These are phyloP conservation scores for Acanthoscelides obtectus DNA, from an alignment of 2,888 invertebrate species.

Conservation along the genomic window DNA sequence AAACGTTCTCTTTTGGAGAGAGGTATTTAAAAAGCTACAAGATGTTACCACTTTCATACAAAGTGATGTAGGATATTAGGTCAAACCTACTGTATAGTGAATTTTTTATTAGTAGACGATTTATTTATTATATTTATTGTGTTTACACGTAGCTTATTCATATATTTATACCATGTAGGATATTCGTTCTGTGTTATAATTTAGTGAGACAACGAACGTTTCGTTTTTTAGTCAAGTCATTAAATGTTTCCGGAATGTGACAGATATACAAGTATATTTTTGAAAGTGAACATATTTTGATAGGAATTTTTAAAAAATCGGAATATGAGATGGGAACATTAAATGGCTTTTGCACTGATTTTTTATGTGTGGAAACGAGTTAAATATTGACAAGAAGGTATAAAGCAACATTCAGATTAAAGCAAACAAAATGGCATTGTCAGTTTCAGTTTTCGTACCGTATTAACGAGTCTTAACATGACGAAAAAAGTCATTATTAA, in stretches of 20 bases:
- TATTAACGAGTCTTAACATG: too few species aligned
- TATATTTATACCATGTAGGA: not conserved
- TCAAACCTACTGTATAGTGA: not conserved
- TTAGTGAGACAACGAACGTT: not conserved
- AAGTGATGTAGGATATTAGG: not conserved
- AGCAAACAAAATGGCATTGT: too few species aligned
- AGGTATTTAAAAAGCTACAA: too few species aligned
- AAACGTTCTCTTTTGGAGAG: too few species aligned
- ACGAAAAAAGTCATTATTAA: too few species aligned
- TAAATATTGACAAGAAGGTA: not conserved
- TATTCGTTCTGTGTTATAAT: not conserved
- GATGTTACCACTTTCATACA: not conserved
- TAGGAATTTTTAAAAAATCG: constrained; percentile 7
- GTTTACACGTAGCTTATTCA: constrained; percentile 11
- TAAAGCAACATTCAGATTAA: too few species aligned
- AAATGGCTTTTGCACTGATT: not conserved
- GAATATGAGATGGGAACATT: not conserved
- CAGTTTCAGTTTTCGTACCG: too few species aligned
- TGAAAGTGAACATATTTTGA: constrained; percentile 17
- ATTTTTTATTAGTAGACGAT: constrained; percentile 11
- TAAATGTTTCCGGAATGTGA: constrained; percentile 18
- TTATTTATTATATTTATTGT: constrained; percentile 3
- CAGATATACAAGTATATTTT: constrained; percentile 19
- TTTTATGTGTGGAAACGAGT: not conserved
- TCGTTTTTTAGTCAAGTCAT: constrained; percentile 11